Evolutionary conservation across 2,797 vertebrate species (phyloP).

Genomic region (Sebastes itinus): DNA sequence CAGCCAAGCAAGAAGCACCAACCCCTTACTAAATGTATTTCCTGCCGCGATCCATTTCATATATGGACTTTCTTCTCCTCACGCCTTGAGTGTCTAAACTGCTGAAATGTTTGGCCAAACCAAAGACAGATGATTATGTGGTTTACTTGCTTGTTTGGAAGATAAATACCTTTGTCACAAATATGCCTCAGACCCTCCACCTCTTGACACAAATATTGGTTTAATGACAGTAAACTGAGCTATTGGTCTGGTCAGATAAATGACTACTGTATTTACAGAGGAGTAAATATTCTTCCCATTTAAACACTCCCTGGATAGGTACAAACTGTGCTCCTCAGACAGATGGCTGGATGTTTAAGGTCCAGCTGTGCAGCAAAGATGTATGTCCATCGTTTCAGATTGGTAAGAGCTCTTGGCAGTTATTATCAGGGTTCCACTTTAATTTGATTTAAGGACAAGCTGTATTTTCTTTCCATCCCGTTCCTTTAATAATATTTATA

Average conservation of each 20-base stretch:
- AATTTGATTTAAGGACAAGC: neutral
- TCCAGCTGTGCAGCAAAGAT: neutral
- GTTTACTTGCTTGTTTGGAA: conserved; percentile 14
- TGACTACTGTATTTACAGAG: conserved; percentile 2
- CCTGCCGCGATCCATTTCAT: neutral
- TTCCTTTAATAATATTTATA: neutral
- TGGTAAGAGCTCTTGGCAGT: neutral
- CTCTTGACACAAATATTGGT: conserved; percentile 46
- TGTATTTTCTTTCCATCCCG: neutral
- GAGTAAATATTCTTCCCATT: conserved; percentile 42
- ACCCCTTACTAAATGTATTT: neutral
- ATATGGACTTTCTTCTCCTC: neutral
- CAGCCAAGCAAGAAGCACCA: neutral
- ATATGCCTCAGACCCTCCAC: neutral
- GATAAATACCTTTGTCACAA: conserved; percentile 17
- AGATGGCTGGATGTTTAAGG: neutral
- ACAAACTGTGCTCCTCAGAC: neutral
- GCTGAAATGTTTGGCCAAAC: neutral
- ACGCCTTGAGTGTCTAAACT: conserved; percentile 21
- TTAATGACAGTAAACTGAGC: conserved; percentile 35
- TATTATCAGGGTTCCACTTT: neutral
- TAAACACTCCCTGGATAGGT: neutral
- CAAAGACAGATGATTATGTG: conserved; percentile 1
- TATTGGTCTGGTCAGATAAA: conserved; percentile 2
- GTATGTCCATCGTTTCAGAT: neutral